These are phyloP conservation scores for Malacoraja senta DNA, from an alignment of 2,797 vertebrate genomes.

Conservation along the genomic window DNA sequence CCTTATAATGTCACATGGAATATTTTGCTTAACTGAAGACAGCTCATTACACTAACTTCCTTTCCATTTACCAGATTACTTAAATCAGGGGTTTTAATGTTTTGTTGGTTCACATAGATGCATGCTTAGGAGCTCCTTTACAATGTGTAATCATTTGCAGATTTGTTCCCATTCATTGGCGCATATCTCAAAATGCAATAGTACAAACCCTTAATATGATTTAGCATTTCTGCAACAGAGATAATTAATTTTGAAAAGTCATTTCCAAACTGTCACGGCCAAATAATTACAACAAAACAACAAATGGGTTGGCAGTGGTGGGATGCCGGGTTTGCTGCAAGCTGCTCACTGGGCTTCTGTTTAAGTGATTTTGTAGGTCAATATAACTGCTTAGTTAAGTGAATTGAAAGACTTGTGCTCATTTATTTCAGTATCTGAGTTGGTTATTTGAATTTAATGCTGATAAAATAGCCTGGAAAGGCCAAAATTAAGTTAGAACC, in stretches of 20 bases:
- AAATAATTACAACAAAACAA: not conserved
- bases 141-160: not conserved
- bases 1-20: not conserved
- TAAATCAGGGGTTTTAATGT: not conserved
- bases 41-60: not conserved
- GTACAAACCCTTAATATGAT: not conserved
- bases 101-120: not conserved
- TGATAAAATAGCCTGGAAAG: not conserved
- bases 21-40: not conserved
- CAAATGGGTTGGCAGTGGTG: not conserved
- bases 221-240: not conserved
- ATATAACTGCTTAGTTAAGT: not conserved
- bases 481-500: no score
- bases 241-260: not conserved
- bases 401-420: not conserved
- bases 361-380: not conserved
- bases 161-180: not conserved
- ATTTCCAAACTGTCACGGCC: not conserved
- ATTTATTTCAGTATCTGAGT: not conserved
- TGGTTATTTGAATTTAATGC: not conserved
- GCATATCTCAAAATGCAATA: not conserved
- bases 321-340: not conserved
- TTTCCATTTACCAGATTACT: not conserved
- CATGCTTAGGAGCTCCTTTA: not conserved
- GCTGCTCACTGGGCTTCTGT: not conserved